A percentile compares a stretch with the other conserved stretches of the same genome.
These are phyloP conservation scores for Crotalus helleri DNA, from an alignment of 2,113 vertebrate genomes.

Conservation along the genomic window DNA sequence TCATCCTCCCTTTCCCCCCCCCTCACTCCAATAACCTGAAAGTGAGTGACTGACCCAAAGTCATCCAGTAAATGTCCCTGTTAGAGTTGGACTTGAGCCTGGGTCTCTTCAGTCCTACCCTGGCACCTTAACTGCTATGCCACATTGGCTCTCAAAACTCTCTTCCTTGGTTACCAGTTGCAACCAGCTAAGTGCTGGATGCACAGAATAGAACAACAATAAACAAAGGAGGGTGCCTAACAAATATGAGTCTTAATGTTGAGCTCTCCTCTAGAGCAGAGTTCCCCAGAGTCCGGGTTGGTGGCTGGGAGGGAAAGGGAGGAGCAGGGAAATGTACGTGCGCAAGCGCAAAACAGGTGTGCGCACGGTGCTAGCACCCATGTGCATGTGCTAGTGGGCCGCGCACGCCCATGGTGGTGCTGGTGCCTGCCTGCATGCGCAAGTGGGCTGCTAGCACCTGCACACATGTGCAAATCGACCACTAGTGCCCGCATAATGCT, in stretches of 20 bases:
- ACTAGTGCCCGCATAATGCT: no score
- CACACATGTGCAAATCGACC: no score
- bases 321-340: no score
- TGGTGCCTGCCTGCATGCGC: no score
- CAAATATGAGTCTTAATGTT: not conserved
- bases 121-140: not conserved
- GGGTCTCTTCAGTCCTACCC: not conserved
- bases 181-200: not conserved
- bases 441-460: no score
- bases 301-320: no score
- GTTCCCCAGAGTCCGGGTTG: not conserved
- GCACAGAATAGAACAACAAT: not conserved
- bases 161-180: not conserved
- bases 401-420: no score
- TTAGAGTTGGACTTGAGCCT: not conserved
- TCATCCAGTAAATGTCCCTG: not conserved
- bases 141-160: not conserved
- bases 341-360: no score
- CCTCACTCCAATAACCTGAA: not conserved
- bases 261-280: not conserved
- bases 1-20: not conserved
- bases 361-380: no score
- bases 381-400: no score
- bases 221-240: not conserved
- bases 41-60: not conserved